Evolutionary conservation across 2,797 vertebrate genomes (phyloP).

Genomic region (Dromococcyx pavoninus): DNA sequence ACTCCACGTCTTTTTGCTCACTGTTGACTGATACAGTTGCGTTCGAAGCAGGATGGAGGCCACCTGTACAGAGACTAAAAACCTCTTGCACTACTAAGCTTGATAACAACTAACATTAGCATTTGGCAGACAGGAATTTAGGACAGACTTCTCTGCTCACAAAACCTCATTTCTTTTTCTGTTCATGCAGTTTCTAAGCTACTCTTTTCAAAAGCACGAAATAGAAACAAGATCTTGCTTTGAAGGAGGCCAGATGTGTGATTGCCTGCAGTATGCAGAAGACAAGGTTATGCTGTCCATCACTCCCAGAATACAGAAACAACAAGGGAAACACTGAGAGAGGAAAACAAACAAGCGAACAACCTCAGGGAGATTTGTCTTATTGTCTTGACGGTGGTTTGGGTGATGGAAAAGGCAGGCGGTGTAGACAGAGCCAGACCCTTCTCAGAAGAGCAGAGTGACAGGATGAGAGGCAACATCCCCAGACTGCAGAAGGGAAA

Average conservation of each 20-base stretch:
- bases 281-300: not conserved
- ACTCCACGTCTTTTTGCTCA: not conserved
- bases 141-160: not conserved
- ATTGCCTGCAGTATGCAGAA: not conserved
- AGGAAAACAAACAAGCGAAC: not conserved
- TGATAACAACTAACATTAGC: not conserved
- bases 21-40: not conserved
- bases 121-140: not conserved
- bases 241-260: not conserved
- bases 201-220: not conserved
- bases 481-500: not conserved
- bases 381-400: fast-evolving
- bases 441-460: not conserved
- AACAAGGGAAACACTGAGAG: not conserved
- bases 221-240: not conserved
- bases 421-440: not conserved
- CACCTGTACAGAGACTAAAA: not conserved
- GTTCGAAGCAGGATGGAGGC: not conserved
- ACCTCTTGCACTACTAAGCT: not conserved
- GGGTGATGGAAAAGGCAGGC: not conserved
- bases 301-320: not conserved
- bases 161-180: not conserved
- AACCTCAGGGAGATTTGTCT: not conserved
- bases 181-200: not conserved
- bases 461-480: not conserved